These are phyloP conservation scores for Hestina assimilis DNA, from an alignment of 1,140 invertebrate genomes.

Conservation along the genomic window DNA sequence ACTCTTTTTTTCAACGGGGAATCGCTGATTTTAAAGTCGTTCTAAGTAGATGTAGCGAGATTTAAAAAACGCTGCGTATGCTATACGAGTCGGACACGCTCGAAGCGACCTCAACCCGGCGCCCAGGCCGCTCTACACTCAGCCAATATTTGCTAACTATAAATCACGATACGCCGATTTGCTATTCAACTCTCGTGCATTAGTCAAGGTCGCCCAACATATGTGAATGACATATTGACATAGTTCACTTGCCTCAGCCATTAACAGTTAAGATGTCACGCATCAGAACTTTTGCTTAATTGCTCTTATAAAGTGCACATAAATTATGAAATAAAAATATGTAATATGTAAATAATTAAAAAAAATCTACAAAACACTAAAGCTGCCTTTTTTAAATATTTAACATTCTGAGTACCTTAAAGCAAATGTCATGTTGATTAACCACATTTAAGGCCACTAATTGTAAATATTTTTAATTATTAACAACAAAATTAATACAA, in stretches of 20 bases:
- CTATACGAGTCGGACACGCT: neutral
- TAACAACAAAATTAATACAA: too few relatives aligned
- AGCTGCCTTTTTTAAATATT: too few relatives aligned
- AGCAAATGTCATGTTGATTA: too few relatives aligned
- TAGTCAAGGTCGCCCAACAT: conserved; percentile 61
- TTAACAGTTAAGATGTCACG: neutral
- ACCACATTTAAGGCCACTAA: too few relatives aligned
- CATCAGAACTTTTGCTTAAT: conserved; percentile 1
- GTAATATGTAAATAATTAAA: too few relatives aligned
- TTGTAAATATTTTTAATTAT: too few relatives aligned
- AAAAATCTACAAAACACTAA: too few relatives aligned
- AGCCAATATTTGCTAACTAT: conserved; percentile 42
- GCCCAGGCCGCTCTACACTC: neutral
- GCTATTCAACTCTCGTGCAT: conserved; percentile 39
- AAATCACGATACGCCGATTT: conserved; percentile 43
- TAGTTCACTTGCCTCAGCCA: conserved; percentile 12
- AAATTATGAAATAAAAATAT: too few relatives aligned
- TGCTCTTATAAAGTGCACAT: too few relatives aligned
- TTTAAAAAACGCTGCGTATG: conserved; percentile 19
- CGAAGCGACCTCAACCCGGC: conserved; percentile 1
- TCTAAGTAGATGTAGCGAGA: conserved; percentile 42
- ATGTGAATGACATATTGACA: conserved; percentile 51
- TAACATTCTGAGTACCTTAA: too few relatives aligned
- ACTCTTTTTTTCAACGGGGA: conserved; percentile 78
- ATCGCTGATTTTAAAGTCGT: conserved; percentile 73